These are phyloP conservation scores for Idaea dimidiata DNA, from an alignment of 2,888 invertebrate species.

Conservation along the genomic window DNA sequence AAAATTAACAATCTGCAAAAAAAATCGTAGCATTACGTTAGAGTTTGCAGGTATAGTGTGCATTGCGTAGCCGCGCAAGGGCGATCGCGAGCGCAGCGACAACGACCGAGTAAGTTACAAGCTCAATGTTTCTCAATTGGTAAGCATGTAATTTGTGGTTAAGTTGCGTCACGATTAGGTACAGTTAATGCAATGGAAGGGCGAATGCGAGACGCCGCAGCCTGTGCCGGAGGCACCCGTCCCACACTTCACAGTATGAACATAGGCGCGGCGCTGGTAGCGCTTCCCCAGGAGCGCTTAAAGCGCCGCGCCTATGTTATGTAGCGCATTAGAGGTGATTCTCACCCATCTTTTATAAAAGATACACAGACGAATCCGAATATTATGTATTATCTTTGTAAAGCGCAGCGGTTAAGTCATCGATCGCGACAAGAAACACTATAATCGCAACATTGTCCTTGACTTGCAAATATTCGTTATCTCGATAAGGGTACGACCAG, in stretches of 20 bases:
- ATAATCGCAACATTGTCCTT: too few relatives aligned
- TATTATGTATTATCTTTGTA: too few relatives aligned
- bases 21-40: background rate
- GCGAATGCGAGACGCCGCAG: slow-evolving; percentile 16
- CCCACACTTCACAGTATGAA: background rate
- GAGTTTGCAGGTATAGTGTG: background rate
- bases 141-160: slow-evolving; percentile 6
- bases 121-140: slow-evolving; percentile 34
- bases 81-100: background rate
- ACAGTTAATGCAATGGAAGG: slow-evolving; percentile 26
- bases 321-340: too few relatives aligned
- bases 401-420: too few relatives aligned
- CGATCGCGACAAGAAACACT: too few relatives aligned
- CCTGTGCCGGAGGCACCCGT: background rate
- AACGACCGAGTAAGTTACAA: background rate
- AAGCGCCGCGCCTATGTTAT: too few relatives aligned
- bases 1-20: background rate
- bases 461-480: too few relatives aligned
- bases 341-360: too few relatives aligned
- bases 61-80: background rate
- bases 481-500: too few relatives aligned
- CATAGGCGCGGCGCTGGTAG: background rate
- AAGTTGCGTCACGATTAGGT: slow-evolving; percentile 12
- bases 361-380: too few relatives aligned
- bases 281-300: too few relatives aligned